These are phyloP conservation scores for Calephelis virginiensis DNA, from an alignment of 1,140 invertebrate genomes.

Conservation along the genomic window DNA sequence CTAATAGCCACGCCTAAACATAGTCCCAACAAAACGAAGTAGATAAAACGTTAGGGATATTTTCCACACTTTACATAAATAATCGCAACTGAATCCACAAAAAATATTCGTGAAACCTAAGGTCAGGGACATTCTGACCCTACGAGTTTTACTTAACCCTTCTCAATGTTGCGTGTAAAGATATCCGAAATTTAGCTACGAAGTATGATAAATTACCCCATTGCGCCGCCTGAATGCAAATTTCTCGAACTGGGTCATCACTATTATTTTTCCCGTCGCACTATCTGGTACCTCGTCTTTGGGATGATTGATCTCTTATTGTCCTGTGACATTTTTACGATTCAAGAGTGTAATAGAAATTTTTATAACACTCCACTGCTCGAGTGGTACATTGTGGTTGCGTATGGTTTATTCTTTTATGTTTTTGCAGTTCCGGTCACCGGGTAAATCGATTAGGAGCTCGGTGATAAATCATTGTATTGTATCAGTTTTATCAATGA, in stretches of 20 bases:
- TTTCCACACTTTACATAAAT: conserved; percentile 3
- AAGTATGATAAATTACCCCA: conserved; percentile 69
- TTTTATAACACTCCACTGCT: conserved; percentile 43
- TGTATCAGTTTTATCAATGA: conserved; percentile 21
- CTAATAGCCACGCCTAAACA: not conserved
- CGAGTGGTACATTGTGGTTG: conserved; percentile 51
- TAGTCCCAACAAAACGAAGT: conserved; percentile 3
- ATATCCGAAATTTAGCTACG: conserved; percentile 54
- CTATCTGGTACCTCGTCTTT: conserved; percentile 49
- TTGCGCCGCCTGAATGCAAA: conserved; percentile 67
- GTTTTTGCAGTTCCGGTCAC: conserved; percentile 68
- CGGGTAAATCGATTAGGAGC: conserved; percentile 51
- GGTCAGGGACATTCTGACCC: not conserved
- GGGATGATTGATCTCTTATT: conserved; percentile 72
- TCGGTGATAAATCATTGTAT: conserved; percentile 33
- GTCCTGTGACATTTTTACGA: conserved; percentile 70
- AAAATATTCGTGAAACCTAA: not conserved
- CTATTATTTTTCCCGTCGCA: conserved; percentile 69
- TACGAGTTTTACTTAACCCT: conserved; percentile 21
- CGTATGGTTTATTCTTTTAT: conserved; percentile 30
- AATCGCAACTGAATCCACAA: not conserved
- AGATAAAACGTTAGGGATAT: not conserved
- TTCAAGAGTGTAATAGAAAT: conserved; percentile 57
- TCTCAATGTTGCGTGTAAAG: conserved; percentile 26
- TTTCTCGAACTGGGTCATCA: conserved; percentile 68